Conservation (phyloP, 2,113 vertebrate genomes). For the Willisornis vidua region DNA sequence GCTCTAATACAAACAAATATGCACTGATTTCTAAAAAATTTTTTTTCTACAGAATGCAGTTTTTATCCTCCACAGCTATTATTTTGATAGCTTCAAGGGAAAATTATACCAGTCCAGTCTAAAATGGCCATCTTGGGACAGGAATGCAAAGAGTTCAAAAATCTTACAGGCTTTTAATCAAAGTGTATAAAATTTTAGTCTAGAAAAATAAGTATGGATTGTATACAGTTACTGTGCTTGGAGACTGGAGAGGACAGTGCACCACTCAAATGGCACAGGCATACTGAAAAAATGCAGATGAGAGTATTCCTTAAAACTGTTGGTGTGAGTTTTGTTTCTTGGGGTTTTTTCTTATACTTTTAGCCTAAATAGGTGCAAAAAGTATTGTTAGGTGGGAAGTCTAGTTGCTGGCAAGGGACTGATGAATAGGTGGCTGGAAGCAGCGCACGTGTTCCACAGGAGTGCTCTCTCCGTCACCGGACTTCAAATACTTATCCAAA, state of each 20-base stretch:
- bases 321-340: background rate
- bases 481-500: conserved; percentile 96
- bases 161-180: conserved; percentile 59
- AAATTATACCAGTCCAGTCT: background rate
- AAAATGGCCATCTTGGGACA: background rate
- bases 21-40: conserved; percentile 35
- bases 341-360: background rate
- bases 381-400: background rate
- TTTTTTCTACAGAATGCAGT: conserved; percentile 4
- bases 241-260: conserved; percentile 35
- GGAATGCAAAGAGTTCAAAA: conserved; percentile 29
- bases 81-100: background rate
- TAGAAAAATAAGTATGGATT: conserved; percentile 78
- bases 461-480: conserved; percentile 91
- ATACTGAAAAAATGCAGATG: conserved; percentile 26
- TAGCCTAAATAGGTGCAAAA: background rate
- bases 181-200: conserved; percentile 74
- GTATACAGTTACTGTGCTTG: conserved; percentile 74
- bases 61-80: background rate
- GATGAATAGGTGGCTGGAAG: conserved; percentile 98
- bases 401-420: conserved; percentile 94
- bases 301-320: conserved; percentile 12
- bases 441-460: conserved; percentile 96
- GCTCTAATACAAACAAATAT: conserved; percentile 42
- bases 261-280: conserved; percentile 33